A percentile compares a stretch with the other conserved stretches of the same genome.
These are phyloP conservation scores for Epinotia demarniana DNA, from an alignment of 2,888 invertebrate genomes.

Conservation along the genomic window DNA sequence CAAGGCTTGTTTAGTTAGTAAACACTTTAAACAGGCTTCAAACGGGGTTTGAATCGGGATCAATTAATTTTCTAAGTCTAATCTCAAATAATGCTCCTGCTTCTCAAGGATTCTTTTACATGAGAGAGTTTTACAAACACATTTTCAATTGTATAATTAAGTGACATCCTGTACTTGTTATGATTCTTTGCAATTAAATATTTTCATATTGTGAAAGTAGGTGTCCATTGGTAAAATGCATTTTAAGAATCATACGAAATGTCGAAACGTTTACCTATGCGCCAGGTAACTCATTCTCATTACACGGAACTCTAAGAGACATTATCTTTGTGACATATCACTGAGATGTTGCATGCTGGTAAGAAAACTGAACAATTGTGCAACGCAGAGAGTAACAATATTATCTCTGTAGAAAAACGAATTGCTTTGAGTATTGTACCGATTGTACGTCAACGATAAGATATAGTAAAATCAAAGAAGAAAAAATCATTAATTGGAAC, in stretches of 20 bases:
- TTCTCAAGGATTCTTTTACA: no score
- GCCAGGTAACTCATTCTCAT: neutral
- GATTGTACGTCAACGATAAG: no score
- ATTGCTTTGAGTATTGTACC: no score
- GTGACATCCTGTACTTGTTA: no score
- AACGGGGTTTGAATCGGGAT: no score
- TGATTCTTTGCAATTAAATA: neutral
- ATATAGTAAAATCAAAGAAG: no score
- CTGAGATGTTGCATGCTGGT: neutral
- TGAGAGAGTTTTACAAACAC: no score
- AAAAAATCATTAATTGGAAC: neutral
- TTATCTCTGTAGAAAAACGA: neutral
- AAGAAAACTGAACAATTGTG: neutral
- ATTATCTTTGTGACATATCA: constrained; percentile 13
- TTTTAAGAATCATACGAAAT: neutral
- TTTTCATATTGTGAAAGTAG: neutral
- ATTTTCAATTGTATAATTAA: no score
- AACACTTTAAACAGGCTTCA: no score
- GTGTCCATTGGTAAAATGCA: neutral
- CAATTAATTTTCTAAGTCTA: no score
- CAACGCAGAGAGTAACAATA: neutral
- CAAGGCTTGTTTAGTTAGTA: neutral
- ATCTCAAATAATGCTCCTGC: no score
- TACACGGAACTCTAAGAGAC: constrained; percentile 5
- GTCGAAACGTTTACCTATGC: neutral